Evolutionary conservation across 2,113 vertebrate genomes (phyloP).

Genomic region (Oncorhynchus keta): DNA sequence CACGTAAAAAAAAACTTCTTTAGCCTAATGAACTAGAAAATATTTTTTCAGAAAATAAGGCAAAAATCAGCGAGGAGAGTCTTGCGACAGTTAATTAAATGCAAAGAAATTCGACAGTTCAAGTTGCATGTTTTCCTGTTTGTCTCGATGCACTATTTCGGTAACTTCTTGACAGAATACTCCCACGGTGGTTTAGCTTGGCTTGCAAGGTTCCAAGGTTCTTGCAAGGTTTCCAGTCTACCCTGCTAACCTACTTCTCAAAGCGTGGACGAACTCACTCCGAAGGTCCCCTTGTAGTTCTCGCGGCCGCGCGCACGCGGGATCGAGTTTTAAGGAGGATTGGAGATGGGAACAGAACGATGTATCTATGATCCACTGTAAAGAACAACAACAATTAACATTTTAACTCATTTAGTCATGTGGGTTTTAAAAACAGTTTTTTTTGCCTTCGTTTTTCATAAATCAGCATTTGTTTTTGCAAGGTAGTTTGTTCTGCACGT

Average conservation of each 20-base stretch:
- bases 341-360: too few relatives aligned
- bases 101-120: constrained; percentile 25
- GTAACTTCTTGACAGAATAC: constrained; percentile 50
- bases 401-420: neutral
- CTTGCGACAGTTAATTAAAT: constrained; percentile 38
- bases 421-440: neutral
- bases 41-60: too few relatives aligned
- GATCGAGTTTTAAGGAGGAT: constrained; percentile 68
- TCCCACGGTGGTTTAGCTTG: constrained; percentile 50
- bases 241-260: constrained; percentile 78
- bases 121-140: constrained; percentile 48
- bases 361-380: neutral
- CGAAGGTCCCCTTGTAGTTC: constrained; percentile 52
- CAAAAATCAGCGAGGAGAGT: constrained; percentile 17
- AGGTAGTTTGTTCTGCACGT: too few relatives aligned
- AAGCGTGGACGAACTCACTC: constrained; percentile 76
- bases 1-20: too few relatives aligned
- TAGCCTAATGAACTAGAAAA: too few relatives aligned
- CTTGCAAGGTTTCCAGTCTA: constrained; percentile 63
- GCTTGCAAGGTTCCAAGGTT: constrained; percentile 15
- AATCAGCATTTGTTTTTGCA: too few relatives aligned
- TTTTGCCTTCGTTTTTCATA: neutral
- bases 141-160: constrained; percentile 26
- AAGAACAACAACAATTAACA: neutral
- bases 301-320: constrained; percentile 61